Base-by-base conservation (phyloP, 2,113 vertebrate species). In the Saccopteryx leptura region DNA sequence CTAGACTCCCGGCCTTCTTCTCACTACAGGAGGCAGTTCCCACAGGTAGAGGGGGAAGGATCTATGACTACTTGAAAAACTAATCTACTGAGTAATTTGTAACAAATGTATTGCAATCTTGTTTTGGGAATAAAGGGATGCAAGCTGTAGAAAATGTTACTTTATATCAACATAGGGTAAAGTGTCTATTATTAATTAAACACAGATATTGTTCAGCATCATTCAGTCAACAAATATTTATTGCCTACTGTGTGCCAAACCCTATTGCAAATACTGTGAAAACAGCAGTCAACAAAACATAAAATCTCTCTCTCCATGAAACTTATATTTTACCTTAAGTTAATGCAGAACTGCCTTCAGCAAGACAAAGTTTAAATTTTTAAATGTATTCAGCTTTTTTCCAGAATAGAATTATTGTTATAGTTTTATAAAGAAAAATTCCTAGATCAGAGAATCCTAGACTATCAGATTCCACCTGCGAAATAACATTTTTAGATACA, bases 71-170 rank as follows among this genome's bases (percentile, higher is more conserved):
- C 28, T 72, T 92, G 18, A 54, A 76, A 58, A 84, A 79, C 7
- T 9, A 31, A 61, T 31, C 31, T 48, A 68, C 28, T 1, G 7
- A 78, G 60, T 58, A 84, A 83, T 65, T 87, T 87, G 31, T 74
- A 84, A 76, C 56, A 84, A 61, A 87, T 39, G 61, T 13, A 66
- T 9, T 93, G 10, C 14, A 9, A 76, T 82, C 26, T 54, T 78
- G 23, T 85, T 93, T 89, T 33, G 50, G 50, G 48, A 93, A 85
- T 58, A 65, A 93, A 33, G 33, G 46, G 18, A 82, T 58, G 2
- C 33, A 60, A 93, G 18, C 63, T 63, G 13, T 56, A 88, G 24
- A 82, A 66, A 87, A 92, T n/a, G n/a, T 85, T 83, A 33, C 33
- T 17, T 84, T 84, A 31, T 31, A 61, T 28, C 39, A 79, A 88